Evolutionary conservation across 2,888 invertebrate genomes (phyloP).

Genomic region (Halictus ligatus): DNA sequence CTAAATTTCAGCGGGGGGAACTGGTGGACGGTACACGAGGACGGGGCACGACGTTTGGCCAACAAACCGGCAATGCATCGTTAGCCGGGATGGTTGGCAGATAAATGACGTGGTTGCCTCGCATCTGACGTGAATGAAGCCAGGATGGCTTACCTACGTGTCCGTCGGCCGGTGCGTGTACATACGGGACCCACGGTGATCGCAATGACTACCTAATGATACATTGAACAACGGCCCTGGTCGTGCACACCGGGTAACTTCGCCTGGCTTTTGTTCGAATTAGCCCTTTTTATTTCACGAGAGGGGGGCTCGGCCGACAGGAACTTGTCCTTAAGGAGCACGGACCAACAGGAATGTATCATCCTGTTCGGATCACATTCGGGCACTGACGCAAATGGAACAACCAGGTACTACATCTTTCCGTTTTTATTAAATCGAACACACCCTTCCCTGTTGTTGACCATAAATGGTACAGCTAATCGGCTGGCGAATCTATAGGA

Average conservation of each 20-base stretch:
- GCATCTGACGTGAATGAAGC: constrained; percentile 82
- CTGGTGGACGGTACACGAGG: constrained; percentile 41
- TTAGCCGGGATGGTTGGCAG: constrained; percentile 78
- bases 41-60: constrained; percentile 54
- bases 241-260: constrained; percentile 47
- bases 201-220: constrained; percentile 80
- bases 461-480: not conserved
- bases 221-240: constrained; percentile 71
- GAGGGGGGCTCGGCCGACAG: not conserved
- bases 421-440: not conserved
- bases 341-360: not conserved
- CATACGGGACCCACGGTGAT: constrained; percentile 63
- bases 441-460: not conserved
- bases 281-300: constrained; percentile 44
- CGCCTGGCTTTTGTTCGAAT: constrained; percentile 59
- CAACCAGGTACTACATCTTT: not conserved
- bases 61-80: constrained; percentile 79
- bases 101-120: constrained; percentile 82
- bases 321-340: constrained; percentile 13
- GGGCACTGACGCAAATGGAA: not conserved
- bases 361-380: not conserved
- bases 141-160: constrained; percentile 77
- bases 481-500: no score
- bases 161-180: constrained; percentile 53
- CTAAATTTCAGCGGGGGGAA: constrained; percentile 35